These are phyloP conservation scores for Puntigrus tetrazona DNA, from an alignment of 2,113 vertebrate species.

Conservation along the genomic window DNA sequence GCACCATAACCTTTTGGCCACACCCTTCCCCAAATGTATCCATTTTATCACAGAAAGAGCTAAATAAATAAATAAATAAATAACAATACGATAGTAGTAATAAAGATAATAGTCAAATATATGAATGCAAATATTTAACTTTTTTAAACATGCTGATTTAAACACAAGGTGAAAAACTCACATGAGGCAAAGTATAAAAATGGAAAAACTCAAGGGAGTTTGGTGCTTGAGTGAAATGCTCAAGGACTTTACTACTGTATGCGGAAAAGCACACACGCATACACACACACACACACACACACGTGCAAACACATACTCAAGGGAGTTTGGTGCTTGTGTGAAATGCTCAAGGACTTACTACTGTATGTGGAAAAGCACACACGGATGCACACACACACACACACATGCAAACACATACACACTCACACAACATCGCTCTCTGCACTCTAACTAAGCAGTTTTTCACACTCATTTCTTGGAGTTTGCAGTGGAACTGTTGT, in stretches of 20 bases:
- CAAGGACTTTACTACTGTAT: background rate
- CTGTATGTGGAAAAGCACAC: background rate
- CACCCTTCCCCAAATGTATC: no score
- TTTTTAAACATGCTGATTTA: slow-evolving; percentile 10
- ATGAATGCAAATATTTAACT: background rate
- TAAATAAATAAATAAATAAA: no score
- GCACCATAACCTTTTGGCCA: no score
- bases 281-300: no score
- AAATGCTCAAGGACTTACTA: background rate
- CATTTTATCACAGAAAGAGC: no score
- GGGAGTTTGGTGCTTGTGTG: background rate
- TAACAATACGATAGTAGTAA: no score
- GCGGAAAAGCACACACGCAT: background rate
- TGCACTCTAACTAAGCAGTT: background rate
- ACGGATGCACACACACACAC: background rate
- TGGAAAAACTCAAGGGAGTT: background rate
- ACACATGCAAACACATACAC: background rate
- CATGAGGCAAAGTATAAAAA: slow-evolving; percentile 5
- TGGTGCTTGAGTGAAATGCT: background rate
- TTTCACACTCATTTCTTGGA: slow-evolving; percentile 23
- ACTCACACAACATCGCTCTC: background rate
- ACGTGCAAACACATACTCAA: background rate
- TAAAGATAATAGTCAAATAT: no score
- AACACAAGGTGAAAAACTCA: background rate
- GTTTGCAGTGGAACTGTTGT: slow-evolving; percentile 39